These are phyloP conservation scores for Lasiommata megera DNA, from an alignment of 2,888 invertebrate species.

Conservation along the genomic window DNA sequence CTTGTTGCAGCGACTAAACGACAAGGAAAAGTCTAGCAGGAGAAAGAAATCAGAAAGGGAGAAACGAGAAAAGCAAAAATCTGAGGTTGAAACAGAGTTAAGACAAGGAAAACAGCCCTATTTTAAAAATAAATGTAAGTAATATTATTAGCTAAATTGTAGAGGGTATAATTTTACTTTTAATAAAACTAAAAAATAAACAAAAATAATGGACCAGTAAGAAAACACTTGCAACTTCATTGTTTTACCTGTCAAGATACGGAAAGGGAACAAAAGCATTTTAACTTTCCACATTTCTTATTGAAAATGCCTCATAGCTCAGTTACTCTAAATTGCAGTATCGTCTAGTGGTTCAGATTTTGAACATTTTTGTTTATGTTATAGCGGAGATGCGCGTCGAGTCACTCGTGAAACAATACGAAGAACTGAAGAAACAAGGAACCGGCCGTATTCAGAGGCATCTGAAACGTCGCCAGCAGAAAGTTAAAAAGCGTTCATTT, in stretches of 20 bases:
- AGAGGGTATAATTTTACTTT: too few species aligned
- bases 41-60: slow-evolving; percentile 79
- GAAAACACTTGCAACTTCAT: too few species aligned
- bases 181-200: too few species aligned
- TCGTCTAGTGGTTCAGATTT: too few species aligned
- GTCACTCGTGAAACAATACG: slow-evolving; percentile 89
- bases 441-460: slow-evolving; percentile 90
- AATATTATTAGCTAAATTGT: too few species aligned
- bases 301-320: too few species aligned
- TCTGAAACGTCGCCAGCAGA: slow-evolving; percentile 90
- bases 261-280: too few species aligned
- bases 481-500: slow-evolving; percentile 79
- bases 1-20: slow-evolving; percentile 88
- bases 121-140: slow-evolving; percentile 79
- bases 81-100: slow-evolving; percentile 72
- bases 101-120: slow-evolving; percentile 86
- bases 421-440: slow-evolving; percentile 87
- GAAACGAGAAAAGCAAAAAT: slow-evolving; percentile 77
- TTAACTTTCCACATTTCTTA: too few species aligned
- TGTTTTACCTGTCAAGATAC: too few species aligned
- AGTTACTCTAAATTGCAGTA: too few species aligned
- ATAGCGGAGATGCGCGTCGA: slow-evolving; percentile 89
- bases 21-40: slow-evolving; percentile 86
- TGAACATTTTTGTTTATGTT: slow-evolving; percentile 35
- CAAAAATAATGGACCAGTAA: too few species aligned